Evolutionary conservation across 2,797 vertebrate species (phyloP).

Genomic region (Otolemur crassicaudatus): DNA sequence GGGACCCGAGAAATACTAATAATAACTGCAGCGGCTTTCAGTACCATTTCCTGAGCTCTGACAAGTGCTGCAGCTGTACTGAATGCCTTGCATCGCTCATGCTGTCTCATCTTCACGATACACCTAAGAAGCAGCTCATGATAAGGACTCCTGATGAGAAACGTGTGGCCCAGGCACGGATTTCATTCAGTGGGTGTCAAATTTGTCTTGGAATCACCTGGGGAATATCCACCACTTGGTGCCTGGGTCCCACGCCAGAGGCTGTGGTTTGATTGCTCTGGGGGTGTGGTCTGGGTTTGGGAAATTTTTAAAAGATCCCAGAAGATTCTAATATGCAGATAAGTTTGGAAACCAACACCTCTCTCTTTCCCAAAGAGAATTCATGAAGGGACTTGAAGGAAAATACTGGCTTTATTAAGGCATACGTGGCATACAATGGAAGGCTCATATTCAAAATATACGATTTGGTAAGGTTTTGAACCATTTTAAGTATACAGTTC

Average conservation of each 20-base stretch:
- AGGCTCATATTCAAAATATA: not conserved
- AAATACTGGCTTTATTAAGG: not conserved
- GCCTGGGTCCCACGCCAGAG: not conserved
- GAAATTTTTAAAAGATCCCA: slow-evolving; percentile 37
- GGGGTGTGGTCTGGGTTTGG: not conserved
- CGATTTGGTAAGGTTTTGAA: not conserved
- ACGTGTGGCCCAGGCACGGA: not conserved
- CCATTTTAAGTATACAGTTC: not conserved
- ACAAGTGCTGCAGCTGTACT: not conserved
- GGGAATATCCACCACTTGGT: not conserved
- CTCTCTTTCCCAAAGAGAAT: not conserved
- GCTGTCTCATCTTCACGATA: not conserved
- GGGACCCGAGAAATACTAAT: not conserved
- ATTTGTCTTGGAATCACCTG: not conserved
- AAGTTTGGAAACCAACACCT: not conserved
- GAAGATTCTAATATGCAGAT: not conserved
- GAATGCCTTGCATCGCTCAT: no score
- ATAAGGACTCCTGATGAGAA: not conserved
- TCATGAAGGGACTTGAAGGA: not conserved
- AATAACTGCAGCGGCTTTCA: not conserved
- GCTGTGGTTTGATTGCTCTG: not conserved
- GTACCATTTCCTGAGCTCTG: not conserved
- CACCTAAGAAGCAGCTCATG: not conserved
- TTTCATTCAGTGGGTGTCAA: not conserved
- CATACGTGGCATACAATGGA: not conserved